These are phyloP conservation scores for Drosophila mettleri DNA, from an alignment of 2,888 invertebrate species.

Conservation along the genomic window DNA sequence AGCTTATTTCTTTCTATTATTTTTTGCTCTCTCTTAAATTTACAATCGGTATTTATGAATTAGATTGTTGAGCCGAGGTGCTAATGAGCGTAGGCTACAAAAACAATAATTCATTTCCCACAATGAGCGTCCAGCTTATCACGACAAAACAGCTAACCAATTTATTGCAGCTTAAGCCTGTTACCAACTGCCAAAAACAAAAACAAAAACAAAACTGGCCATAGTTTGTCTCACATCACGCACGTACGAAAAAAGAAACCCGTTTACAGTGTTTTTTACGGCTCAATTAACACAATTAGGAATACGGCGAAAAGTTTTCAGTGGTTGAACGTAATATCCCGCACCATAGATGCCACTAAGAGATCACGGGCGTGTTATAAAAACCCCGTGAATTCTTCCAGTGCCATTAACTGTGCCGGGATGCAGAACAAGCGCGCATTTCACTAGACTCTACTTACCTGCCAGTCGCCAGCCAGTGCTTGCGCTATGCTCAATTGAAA, in stretches of 20 bases:
- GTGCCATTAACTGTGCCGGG: slow-evolving; percentile 87
- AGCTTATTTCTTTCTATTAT: slow-evolving; percentile 27
- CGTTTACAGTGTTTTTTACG: slow-evolving; percentile 36
- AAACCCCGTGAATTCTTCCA: slow-evolving; percentile 89
- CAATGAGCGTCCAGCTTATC: slow-evolving; percentile 25
- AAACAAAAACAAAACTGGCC: too few relatives aligned
- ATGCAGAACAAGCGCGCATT: slow-evolving; percentile 43
- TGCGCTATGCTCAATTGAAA: slow-evolving; percentile 3
- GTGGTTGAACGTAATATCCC: slow-evolving; percentile 64
- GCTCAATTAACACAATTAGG: slow-evolving; percentile 60
- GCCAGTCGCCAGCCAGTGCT: slow-evolving; percentile 3
- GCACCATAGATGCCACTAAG: slow-evolving; percentile 86
- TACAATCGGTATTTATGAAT: slow-evolving; percentile 59
- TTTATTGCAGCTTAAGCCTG: slow-evolving; percentile 63
- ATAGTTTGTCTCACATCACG: slow-evolving; percentile 35
- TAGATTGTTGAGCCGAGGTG: slow-evolving; percentile 54
- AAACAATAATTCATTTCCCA: slow-evolving; percentile 54
- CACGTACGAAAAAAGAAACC: slow-evolving; percentile 25
- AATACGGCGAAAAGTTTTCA: slow-evolving; percentile 16
- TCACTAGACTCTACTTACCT: slow-evolving; percentile 9
- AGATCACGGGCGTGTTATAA: slow-evolving; percentile 85
- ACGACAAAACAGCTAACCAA: slow-evolving; percentile 45
- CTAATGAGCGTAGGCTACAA: slow-evolving; percentile 45
- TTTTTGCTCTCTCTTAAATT: slow-evolving; percentile 11
- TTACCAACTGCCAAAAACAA: slow-evolving; percentile 51